Evolutionary conservation across 2,113 vertebrate species (phyloP).

Genomic region (Sinocyclocheilus maitianheensis): DNA sequence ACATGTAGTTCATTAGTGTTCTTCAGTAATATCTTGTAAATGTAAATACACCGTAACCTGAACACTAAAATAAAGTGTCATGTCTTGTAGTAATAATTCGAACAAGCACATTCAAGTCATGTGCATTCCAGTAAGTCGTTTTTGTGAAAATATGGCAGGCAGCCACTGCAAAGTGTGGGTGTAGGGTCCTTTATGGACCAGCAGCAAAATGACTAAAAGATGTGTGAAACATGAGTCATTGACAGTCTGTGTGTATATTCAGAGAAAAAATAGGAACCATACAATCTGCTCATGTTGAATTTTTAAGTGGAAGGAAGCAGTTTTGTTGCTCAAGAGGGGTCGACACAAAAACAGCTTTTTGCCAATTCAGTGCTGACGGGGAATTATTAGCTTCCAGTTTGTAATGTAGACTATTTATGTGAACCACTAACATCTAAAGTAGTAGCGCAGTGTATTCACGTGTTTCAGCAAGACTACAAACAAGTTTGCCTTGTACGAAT

Average conservation of each 20-base stretch:
- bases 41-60: not conserved
- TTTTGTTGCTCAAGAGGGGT: not conserved
- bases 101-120: conserved; percentile 34
- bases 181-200: conserved; percentile 43
- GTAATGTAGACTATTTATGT: not conserved
- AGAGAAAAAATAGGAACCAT: conserved; percentile 38
- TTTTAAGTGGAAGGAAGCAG: conserved; percentile 41
- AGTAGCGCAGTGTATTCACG: not conserved
- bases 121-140: conserved; percentile 38
- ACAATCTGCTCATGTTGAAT: conserved; percentile 32
- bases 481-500: not conserved
- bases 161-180: conserved; percentile 29
- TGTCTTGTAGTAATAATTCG: not conserved
- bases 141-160: conserved; percentile 47
- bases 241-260: conserved; percentile 52
- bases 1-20: not conserved
- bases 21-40: not conserved
- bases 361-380: conserved; percentile 26
- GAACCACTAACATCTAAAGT: not conserved
- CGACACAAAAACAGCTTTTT: conserved; percentile 25
- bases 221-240: conserved; percentile 69
- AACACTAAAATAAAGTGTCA: conserved; percentile 8
- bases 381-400: conserved; percentile 15
- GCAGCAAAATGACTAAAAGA: conserved; percentile 58
- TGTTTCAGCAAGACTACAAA: not conserved